Conservation (phyloP, 2,113 vertebrate species). For the Triplophysa tibetana region DNA sequence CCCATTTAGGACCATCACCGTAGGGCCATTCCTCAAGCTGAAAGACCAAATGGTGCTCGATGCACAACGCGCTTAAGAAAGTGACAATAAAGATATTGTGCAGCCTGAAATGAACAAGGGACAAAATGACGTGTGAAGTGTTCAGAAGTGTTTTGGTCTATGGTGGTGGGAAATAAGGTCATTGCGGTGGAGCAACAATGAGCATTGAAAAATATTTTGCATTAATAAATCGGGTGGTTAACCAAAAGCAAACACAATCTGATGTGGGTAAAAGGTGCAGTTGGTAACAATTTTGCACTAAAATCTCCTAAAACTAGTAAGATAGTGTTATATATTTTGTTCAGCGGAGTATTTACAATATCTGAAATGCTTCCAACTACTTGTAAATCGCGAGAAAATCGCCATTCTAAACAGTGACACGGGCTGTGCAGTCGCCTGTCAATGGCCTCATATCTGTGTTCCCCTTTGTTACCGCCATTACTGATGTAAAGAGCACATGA, state of each 20-base stretch:
- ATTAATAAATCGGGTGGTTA: not conserved
- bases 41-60: conserved; percentile 29
- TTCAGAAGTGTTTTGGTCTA: not conserved
- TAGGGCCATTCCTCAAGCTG: conserved; percentile 46
- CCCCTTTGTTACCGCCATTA: too few relatives aligned
- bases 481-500: too few relatives aligned
- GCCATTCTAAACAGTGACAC: too few relatives aligned
- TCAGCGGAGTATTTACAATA: too few relatives aligned
- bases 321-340: too few relatives aligned
- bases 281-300: too few relatives aligned
- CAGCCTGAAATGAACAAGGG: conserved; percentile 1
- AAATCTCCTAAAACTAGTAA: too few relatives aligned
- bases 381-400: too few relatives aligned
- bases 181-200: not conserved
- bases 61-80: conserved; percentile 5
- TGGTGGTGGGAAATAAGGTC: not conserved
- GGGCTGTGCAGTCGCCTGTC: too few relatives aligned
- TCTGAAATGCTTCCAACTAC: too few relatives aligned
- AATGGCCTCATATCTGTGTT: too few relatives aligned
- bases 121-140: conserved; percentile 15
- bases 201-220: not conserved
- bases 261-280: too few relatives aligned
- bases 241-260: not conserved
- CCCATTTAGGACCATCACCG: conserved; percentile 32
- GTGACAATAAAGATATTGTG: conserved; percentile 21